A percentile compares a stretch with the other conserved stretches of the same genome.
These are phyloP conservation scores for Endotricha flammealis DNA, from an alignment of 2,888 invertebrate species.

Conservation along the genomic window DNA sequence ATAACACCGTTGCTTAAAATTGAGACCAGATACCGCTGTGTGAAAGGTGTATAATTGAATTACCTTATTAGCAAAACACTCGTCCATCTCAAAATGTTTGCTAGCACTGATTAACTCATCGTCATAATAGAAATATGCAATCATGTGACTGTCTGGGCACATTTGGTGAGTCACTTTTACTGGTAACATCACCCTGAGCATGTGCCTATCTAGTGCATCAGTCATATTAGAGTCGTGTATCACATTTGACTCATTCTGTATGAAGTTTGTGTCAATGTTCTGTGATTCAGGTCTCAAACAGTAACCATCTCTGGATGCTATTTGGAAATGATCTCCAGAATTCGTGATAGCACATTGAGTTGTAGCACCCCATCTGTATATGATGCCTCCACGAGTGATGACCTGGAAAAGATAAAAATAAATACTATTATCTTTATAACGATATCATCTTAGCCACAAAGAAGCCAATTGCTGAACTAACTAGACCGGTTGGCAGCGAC, in stretches of 20 bases:
- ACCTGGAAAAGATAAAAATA: constrained; percentile 40
- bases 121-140: constrained; percentile 77
- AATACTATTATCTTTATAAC: no score
- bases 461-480: no score
- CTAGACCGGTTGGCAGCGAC: no score
- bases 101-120: constrained; percentile 78
- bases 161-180: constrained; percentile 67
- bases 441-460: no score
- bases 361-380: constrained; percentile 69
- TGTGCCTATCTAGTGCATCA: constrained; percentile 46
- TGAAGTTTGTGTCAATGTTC: background rate
- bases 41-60: no score
- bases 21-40: no score
- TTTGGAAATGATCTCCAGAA: constrained; percentile 38
- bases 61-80: constrained; percentile 78
- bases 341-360: constrained; percentile 60
- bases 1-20: no score
- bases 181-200: constrained; percentile 56
- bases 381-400: constrained; percentile 63
- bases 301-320: constrained; percentile 37
- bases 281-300: constrained; percentile 31
- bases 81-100: constrained; percentile 71
- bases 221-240: constrained; percentile 7
- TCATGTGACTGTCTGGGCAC: constrained; percentile 71
- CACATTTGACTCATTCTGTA: background rate